Evolutionary conservation across 2,888 invertebrate genomes (phyloP), one percentile per base, ranked within the genome.

Genomic region (Orchesella flavescens): DNA sequence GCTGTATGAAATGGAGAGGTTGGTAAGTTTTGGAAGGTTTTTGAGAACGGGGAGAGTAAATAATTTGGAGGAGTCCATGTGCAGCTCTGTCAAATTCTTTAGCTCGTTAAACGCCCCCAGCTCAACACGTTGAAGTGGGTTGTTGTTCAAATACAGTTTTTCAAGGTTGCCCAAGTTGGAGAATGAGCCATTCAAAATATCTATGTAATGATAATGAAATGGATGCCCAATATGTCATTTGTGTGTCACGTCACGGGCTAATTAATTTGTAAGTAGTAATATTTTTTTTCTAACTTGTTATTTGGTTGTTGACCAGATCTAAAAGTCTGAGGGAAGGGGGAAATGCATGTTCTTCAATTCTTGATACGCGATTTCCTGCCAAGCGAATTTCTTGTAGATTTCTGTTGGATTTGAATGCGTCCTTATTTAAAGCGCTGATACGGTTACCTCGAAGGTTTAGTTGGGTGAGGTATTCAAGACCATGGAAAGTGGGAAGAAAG

Each of bases 1-100:
- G 23, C 81, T 82, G 71, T 87, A 83, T 10, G 87, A 87, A 44
- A 88, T 88, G 53, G 86, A 84, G 17, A 88, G 49, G 53, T 86
- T 85, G 21, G 78, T 80, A 23, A 88, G 55, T 44, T 78, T 84
- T 19, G 86, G 84, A 19, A 88, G 74, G 74, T 87, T 81, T 19
- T 81, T 75, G 24, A 88, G 77, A 1, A 72, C 68, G 1, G 88
- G 87, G 13, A 87, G 49, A 0, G 75, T 78, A 34, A 88, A 83
- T 19, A 77, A 66, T 66, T 74, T 85, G 1, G 85, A 85, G 44
- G 87, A 86, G 79, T 88, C 87, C 69, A 88, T 77, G 43, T 82
- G 72, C 13, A 87, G 69, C 19, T 76, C 83, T 10, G 72, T 34
- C 0, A 87, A 72, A 71, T 85, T 84, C 21, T 71, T 71, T 1